phyloP scores from a whole-genome alignment of 2,888 invertebrate species.

The Sthenelais limicola region DNA sequence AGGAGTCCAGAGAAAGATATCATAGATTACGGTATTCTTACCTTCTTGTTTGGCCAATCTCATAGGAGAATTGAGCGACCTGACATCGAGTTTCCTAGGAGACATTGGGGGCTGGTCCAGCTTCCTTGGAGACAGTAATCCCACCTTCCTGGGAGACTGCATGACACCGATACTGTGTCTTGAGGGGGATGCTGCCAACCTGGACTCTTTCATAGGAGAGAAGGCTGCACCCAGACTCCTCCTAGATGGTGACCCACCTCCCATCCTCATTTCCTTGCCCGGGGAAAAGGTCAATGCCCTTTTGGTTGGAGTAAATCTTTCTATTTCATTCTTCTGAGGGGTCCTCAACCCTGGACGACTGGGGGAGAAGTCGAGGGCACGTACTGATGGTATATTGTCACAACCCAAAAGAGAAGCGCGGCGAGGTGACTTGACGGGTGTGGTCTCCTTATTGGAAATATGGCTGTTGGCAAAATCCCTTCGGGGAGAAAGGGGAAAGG shows the following conservation, averaged over 20 bases:
- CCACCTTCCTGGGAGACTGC: conserved; percentile 13
- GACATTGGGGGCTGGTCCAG: conserved; percentile 4
- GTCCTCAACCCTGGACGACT: not conserved
- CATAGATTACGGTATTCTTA: not conserved
- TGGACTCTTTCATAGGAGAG: too few species aligned
- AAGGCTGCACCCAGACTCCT: not conserved
- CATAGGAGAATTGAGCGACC: conserved; percentile 19
- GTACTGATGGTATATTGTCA: conserved; percentile 1
- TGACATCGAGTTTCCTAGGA: conserved; percentile 25
- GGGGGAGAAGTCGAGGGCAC: conserved; percentile 19
- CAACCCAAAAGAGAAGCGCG: not conserved
- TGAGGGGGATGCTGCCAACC: not conserved
- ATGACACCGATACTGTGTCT: not conserved
- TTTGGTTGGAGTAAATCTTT: conserved; percentile 10
- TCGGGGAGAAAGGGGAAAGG: conserved; percentile 15
- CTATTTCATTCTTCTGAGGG: not conserved
- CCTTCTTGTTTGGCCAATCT: conserved; percentile 33
- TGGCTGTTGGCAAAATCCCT: not conserved
- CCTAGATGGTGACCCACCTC: not conserved
- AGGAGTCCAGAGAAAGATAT: not conserved
- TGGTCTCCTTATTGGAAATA: not conserved
- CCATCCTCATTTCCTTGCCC: conserved; percentile 8
- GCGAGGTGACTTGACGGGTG: not conserved
- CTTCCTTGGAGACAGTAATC: conserved; percentile 22
- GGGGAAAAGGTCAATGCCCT: conserved; percentile 14